Percentiles rank a stretch among this genome's conserved stretches.
Conservation (phyloP, 2,888 invertebrate genomes). For the Trichogramma dendrolimi region DNA sequence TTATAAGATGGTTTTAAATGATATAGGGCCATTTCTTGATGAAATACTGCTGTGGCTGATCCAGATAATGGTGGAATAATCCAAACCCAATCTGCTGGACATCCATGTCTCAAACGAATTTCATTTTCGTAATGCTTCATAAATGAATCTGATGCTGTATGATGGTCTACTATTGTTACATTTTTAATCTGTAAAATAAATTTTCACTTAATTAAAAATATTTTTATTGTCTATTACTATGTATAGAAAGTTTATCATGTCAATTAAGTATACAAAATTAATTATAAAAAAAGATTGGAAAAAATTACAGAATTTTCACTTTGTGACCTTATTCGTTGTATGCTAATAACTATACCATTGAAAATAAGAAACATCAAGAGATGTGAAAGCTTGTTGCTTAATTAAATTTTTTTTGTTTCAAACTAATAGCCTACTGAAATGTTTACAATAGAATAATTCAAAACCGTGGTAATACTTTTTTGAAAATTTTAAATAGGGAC, state of each 20-base stretch:
- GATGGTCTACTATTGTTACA: slow-evolving; percentile 93
- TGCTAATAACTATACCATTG: too few relatives aligned
- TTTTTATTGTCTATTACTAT: background rate
- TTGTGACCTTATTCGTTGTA: too few relatives aligned
- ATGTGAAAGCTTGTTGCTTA: too few relatives aligned
- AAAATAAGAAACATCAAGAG: too few relatives aligned
- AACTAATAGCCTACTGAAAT: too few relatives aligned
- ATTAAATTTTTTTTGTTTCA: too few relatives aligned
- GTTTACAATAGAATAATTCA: too few relatives aligned
- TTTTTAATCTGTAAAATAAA: slow-evolving; percentile 62
- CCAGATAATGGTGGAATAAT: slow-evolving; percentile 74
- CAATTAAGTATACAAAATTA: too few relatives aligned
- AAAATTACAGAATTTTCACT: background rate
- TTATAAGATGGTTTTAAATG: slow-evolving; percentile 85
- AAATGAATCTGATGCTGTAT: slow-evolving; percentile 92
- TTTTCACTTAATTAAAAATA: background rate
- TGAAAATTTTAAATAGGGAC: too few relatives aligned
- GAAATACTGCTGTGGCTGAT: slow-evolving; percentile 75
- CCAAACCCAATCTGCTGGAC: slow-evolving; percentile 85
- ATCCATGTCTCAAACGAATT: slow-evolving; percentile 76
- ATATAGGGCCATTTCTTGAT: slow-evolving; percentile 86
- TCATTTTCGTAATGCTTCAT: slow-evolving; percentile 94
- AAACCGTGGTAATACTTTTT: too few relatives aligned
- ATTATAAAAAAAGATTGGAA: background rate
- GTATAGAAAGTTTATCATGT: too few relatives aligned